Evolutionary conservation across 1,140 invertebrate species (phyloP).

Genomic region (Telenomus remus): DNA sequence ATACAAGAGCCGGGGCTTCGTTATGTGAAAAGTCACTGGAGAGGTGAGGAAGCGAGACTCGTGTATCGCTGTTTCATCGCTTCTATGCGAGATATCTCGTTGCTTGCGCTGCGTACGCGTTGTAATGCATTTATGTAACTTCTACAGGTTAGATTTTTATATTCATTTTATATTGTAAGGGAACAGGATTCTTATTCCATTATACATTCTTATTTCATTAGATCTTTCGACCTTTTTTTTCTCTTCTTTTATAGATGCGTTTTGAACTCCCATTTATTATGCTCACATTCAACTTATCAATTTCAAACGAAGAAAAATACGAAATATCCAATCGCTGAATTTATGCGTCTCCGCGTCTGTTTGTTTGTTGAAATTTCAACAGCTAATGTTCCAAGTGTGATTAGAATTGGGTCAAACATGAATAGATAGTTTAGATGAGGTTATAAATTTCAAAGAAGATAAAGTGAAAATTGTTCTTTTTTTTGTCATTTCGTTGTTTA

Average conservation of each 20-base stretch:
- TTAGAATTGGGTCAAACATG: too few relatives aligned
- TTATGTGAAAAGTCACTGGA: constrained; percentile 50
- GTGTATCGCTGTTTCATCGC: constrained; percentile 58
- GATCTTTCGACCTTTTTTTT: constrained; percentile 21
- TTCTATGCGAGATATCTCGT: constrained; percentile 52
- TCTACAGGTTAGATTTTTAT: constrained; percentile 45
- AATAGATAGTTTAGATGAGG: constrained; percentile 16
- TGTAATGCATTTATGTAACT: constrained; percentile 58
- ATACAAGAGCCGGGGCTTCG: constrained; percentile 63
- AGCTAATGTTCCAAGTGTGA: too few relatives aligned
- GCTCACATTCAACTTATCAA: constrained; percentile 31
- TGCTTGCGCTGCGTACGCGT: constrained; percentile 45
- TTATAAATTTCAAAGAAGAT: constrained; percentile 7
- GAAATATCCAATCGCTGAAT: too few relatives aligned
- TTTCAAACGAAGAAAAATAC: too few relatives aligned
- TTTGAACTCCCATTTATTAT: constrained; percentile 31
- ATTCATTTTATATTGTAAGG: constrained; percentile 29
- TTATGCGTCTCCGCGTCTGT: too few relatives aligned
- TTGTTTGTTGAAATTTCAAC: too few relatives aligned
- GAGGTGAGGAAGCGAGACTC: constrained; percentile 48
- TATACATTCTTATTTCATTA: constrained; percentile 51
- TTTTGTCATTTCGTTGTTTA: constrained; percentile 10
- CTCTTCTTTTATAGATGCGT: constrained; percentile 24
- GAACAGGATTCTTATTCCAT: constrained; percentile 42
- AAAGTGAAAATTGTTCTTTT: constrained; percentile 1